phyloP scores from a whole-genome alignment of 2,113 vertebrate species.

The Condylura cristata region DNA sequence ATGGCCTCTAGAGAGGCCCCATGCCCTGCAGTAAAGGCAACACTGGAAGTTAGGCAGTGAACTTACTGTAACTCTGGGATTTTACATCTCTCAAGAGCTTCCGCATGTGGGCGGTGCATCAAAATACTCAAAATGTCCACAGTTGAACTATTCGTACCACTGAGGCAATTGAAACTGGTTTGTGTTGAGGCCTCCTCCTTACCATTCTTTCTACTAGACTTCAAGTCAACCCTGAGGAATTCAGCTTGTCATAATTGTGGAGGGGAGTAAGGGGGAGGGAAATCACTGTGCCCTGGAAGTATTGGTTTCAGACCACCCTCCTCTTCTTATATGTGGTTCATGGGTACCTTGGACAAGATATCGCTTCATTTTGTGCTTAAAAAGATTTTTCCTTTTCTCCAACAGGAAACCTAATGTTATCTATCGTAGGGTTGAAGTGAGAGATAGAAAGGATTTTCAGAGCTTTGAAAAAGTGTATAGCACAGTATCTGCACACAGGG shows the following conservation, averaged over 20 bases:
- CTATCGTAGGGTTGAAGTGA: not conserved
- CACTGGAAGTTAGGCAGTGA: not conserved
- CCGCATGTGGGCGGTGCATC: not conserved
- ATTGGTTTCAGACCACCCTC: too few relatives aligned
- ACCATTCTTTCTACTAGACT: not conserved
- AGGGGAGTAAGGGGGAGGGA: too few relatives aligned
- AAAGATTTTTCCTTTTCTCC: not conserved
- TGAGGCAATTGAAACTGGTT: not conserved
- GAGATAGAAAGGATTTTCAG: not conserved
- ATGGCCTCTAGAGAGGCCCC: not conserved
- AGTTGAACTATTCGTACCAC: not conserved
- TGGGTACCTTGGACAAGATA: accelerated
- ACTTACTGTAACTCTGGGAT: not conserved
- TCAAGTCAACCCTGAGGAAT: not conserved
- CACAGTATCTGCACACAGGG: not conserved
- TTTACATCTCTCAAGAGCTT: not conserved
- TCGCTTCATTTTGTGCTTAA: not conserved
- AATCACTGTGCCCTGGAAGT: not conserved
- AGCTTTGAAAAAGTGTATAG: not conserved
- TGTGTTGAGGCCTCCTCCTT: not conserved
- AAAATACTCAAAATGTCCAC: not conserved
- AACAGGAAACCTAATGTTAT: not conserved
- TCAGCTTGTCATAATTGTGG: too few relatives aligned
- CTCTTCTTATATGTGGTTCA: not conserved
- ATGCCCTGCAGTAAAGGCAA: not conserved